Base-by-base conservation (phyloP, 2,113 vertebrate genomes). In the Entosphenus tridentatus region DNA sequence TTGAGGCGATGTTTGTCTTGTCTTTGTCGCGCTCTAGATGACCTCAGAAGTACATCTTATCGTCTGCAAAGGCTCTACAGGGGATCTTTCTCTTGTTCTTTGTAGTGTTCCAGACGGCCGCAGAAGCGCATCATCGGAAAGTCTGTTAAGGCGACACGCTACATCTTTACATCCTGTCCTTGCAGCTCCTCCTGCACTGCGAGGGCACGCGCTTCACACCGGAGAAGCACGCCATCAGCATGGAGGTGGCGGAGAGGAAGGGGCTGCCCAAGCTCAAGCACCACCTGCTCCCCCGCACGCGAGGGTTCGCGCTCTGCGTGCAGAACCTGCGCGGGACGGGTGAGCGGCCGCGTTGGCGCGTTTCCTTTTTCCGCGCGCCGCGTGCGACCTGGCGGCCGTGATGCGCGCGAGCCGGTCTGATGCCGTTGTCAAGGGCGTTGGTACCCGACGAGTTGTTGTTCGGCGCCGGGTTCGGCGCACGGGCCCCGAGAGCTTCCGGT, bases 181-280 rank as follows among this genome's bases (percentile, higher is more conserved):
- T 78, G 16, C 75, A 98, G 93, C 95, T 98, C 76, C 80, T 98
- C 78, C 85, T 98, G 70, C 83, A 82, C 72, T 98, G 93, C 2
- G 93, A 98, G 75, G 93, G 93, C 72, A 98, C 93, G 0, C 87
- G 93, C 56, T 88, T 96, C 79, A 98, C 93, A 0, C 80, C 84
- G 70, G 82, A 89, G 80, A 98, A 98, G 73, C 93, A 91, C 73
- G 77, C 83, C 75, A 79, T 89, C 77, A 96, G 92, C 79, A 96
- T 98, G 93, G 81, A 89, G 76, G 89, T 98, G 70, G 93, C 93
- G 0, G 84, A 85, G 73, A 84, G 84, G 73, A 98, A 98, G 80
- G 88, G 89, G 68, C 80, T 96, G 68, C 88, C 89, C 65, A 81
- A 85, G 75, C 88, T 98, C 65, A 96, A 91, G 76, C 77, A 98